A percentile compares a stretch with the other conserved stretches of the same genome.
Conservation (phyloP, 2,888 invertebrate genomes). For the Nasonovia ribisnigri region DNA sequence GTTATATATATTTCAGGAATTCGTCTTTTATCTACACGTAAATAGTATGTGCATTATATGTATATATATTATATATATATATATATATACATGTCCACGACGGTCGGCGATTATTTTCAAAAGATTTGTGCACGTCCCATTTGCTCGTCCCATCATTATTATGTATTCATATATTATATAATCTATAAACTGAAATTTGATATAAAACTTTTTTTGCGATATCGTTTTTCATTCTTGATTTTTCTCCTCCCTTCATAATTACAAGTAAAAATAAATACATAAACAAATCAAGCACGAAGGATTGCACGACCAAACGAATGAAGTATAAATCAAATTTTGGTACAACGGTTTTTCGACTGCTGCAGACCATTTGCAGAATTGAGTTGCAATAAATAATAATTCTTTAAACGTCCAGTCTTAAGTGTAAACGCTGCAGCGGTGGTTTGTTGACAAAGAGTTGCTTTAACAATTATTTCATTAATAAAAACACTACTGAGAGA, state of each 20-base stretch:
- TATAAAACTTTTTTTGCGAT: background rate
- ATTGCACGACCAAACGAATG: background rate
- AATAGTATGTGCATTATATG: too few species aligned
- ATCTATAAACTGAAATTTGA: background rate
- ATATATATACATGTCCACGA: background rate
- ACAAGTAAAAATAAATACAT: background rate
- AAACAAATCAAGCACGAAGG: background rate
- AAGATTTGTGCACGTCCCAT: background rate
- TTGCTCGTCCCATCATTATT: background rate
- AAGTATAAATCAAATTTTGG: background rate
- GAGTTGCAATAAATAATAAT: background rate
- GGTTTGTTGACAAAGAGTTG: background rate
- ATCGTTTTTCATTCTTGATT: background rate
- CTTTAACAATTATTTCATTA: slow-evolving; percentile 2
- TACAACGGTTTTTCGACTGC: background rate
- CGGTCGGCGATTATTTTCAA: slow-evolving; percentile 22
- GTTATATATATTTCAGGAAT: slow-evolving; percentile 23
- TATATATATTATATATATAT: background rate
- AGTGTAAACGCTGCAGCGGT: background rate
- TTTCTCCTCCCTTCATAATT: background rate
- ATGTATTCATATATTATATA: background rate
- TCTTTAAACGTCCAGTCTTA: background rate
- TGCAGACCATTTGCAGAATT: background rate
- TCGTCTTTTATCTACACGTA: slow-evolving; percentile 38
- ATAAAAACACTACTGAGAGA: background rate